Conservation (phyloP, 2,113 vertebrate genomes). For the Pseudopipra pipra region DNA sequence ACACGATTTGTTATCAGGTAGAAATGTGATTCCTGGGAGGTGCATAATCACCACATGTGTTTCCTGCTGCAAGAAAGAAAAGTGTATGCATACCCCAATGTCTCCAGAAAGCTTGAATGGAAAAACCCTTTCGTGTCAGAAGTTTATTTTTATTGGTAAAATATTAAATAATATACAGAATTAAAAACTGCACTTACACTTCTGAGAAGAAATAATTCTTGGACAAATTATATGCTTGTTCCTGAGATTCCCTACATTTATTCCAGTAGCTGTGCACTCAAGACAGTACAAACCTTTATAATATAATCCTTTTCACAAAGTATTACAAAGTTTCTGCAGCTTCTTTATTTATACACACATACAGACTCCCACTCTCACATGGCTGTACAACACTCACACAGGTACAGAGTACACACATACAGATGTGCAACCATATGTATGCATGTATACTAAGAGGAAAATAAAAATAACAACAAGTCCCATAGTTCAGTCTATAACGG, state of each 20-base stretch:
- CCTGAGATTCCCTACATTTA: slow-evolving; percentile 96
- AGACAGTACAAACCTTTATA: slow-evolving; percentile 90
- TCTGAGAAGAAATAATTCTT: slow-evolving; percentile 85
- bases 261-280: slow-evolving; percentile 87
- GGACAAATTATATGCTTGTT: slow-evolving; percentile 88
- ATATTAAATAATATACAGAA: slow-evolving; percentile 89
- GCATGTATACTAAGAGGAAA: slow-evolving; percentile 63
- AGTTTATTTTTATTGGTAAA: slow-evolving; percentile 87
- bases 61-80: background rate
- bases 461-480: slow-evolving; percentile 63
- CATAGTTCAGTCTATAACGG: slow-evolving; percentile 69
- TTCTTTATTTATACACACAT: slow-evolving; percentile 75
- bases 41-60: background rate
- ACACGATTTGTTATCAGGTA: background rate
- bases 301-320: slow-evolving; percentile 87
- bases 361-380: slow-evolving; percentile 71
- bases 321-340: slow-evolving; percentile 92
- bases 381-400: slow-evolving; percentile 80
- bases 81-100: background rate
- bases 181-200: slow-evolving; percentile 87
- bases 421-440: slow-evolving; percentile 65
- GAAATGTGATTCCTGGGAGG: background rate
- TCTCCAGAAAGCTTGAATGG: slow-evolving; percentile 68
- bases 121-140: slow-evolving; percentile 76
- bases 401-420: slow-evolving; percentile 72